Base-by-base conservation (phyloP, 1,140 invertebrate species). In the Heliconius melpomene region DNA sequence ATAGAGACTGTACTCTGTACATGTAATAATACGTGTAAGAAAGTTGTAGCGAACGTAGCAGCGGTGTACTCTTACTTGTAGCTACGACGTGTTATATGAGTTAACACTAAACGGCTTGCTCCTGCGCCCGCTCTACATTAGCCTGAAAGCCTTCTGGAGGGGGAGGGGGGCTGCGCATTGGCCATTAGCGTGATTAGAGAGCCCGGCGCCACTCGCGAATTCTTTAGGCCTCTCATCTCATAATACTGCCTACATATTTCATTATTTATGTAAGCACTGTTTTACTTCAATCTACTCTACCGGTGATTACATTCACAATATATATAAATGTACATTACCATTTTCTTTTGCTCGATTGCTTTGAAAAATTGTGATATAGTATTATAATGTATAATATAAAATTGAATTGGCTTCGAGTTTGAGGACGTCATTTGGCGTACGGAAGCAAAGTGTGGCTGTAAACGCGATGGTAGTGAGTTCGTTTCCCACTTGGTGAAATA, bases 131-230 rank as follows among this genome's bases (percentile, higher is more conserved):
- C 87, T 89, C 87, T 82, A 85, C 87, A 94, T 94, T 93, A 93
- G 84, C 86, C 83, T 91, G 90, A 93, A 91, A 94, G 93, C 91
- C 88, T 89, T 82, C 86, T 87, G 85, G 79, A 81, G 40, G 84
- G 83, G 78, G 82, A 85, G 82, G 82, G 83, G 82, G 80, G 81
- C 86, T 88, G 91, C 91, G 91, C 91, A 93, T 92, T 93, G 90
- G 88, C 91, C 91, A 94, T 94, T 94, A 94, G 92, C 91, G 88
- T 93, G 93, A 94, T 94, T 94, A 93, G 88, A 93, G 88, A 87
- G 86, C 88, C 86, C 88, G 85, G 84, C 85, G 79, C 86, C 89
- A 87, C 87, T 90, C 88, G 89, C 91, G 90, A 90, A 92, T 93
- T 93, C 93, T 92, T 92, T 90, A 92, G 93, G 88, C 93, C 90